These are phyloP conservation scores for Standfussiana lucernea DNA, from an alignment of 2,888 invertebrate genomes.

Conservation along the genomic window DNA sequence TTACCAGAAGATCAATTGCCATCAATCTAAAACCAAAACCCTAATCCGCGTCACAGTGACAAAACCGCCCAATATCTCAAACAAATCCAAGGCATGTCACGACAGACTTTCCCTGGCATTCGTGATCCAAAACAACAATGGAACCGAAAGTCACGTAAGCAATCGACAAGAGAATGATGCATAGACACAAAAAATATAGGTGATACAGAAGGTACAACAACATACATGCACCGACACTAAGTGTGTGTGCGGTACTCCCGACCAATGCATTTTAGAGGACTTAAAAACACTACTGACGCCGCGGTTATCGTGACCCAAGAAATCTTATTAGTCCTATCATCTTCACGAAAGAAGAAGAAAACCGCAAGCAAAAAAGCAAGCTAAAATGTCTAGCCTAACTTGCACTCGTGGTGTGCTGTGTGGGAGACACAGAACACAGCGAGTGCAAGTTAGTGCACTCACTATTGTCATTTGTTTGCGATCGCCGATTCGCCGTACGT, in stretches of 20 bases:
- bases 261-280: neutral
- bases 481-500: neutral
- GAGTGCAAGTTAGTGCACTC: neutral
- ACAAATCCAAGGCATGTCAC: conserved; percentile 48
- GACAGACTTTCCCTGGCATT: conserved; percentile 59
- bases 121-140: conserved; percentile 64
- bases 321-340: neutral
- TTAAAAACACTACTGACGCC: neutral
- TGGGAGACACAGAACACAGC: too few species aligned
- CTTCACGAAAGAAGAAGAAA: neutral
- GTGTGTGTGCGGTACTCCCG: too few species aligned
- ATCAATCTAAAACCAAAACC: conserved; percentile 11
- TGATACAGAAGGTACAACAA: conserved; percentile 28
- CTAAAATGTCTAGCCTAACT: too few species aligned
- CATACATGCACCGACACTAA: neutral
- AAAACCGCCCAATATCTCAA: conserved; percentile 54
- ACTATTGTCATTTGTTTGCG: neutral
- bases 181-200: conserved; percentile 2
- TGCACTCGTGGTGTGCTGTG: too few species aligned
- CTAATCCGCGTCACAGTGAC: conserved; percentile 21
- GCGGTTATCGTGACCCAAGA: neutral
- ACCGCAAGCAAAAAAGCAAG: neutral
- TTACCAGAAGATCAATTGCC: conserved; percentile 5
- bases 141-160: conserved; percentile 59
- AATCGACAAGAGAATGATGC: conserved; percentile 57